These are phyloP conservation scores for Coryphaenoides rupestris DNA, from an alignment of 2,113 vertebrate genomes.

Conservation along the genomic window DNA sequence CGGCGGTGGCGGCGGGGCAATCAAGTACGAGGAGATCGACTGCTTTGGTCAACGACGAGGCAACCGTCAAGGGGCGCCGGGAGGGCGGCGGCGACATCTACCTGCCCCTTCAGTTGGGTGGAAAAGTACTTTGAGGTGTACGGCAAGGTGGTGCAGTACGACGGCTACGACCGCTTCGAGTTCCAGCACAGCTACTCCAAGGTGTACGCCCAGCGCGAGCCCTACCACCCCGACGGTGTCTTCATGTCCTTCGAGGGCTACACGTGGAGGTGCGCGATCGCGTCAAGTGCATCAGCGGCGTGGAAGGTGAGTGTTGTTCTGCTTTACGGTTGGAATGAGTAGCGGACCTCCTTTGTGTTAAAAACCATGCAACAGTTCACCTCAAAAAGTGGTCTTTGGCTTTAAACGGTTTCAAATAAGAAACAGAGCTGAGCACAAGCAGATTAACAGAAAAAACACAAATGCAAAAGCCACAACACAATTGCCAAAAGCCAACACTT, in stretches of 20 bases:
- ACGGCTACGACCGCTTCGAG: slow-evolving; percentile 91
- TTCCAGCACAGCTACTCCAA: slow-evolving; percentile 98
- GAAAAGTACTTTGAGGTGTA: slow-evolving; percentile 98
- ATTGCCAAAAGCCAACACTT: too few species aligned
- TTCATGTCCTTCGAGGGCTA: slow-evolving; percentile 99
- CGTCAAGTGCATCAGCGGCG: slow-evolving; percentile 96
- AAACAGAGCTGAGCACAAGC: too few species aligned
- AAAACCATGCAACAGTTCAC: too few species aligned
- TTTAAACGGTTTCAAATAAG: too few species aligned
- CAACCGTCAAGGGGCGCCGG: slow-evolving; percentile 83
- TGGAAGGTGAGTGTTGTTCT: slow-evolving; percentile 82
- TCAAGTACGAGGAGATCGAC: slow-evolving; percentile 92
- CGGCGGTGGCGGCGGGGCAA: too few species aligned
- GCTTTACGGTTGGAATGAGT: not conserved
- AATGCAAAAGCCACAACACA: too few species aligned
- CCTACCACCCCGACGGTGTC: slow-evolving; percentile 91
- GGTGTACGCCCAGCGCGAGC: slow-evolving; percentile 89
- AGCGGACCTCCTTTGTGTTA: too few species aligned
- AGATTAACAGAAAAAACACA: too few species aligned
- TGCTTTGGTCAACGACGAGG: slow-evolving; percentile 95
- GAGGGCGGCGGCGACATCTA: slow-evolving; percentile 87
- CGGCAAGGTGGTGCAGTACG: slow-evolving; percentile 86
- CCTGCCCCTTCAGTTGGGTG: slow-evolving; percentile 92
- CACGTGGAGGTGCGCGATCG: slow-evolving; percentile 94
- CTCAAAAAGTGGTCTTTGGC: too few species aligned